phyloP scores from a whole-genome alignment of 2,113 vertebrate genomes.

The Eulemur rufifrons region DNA sequence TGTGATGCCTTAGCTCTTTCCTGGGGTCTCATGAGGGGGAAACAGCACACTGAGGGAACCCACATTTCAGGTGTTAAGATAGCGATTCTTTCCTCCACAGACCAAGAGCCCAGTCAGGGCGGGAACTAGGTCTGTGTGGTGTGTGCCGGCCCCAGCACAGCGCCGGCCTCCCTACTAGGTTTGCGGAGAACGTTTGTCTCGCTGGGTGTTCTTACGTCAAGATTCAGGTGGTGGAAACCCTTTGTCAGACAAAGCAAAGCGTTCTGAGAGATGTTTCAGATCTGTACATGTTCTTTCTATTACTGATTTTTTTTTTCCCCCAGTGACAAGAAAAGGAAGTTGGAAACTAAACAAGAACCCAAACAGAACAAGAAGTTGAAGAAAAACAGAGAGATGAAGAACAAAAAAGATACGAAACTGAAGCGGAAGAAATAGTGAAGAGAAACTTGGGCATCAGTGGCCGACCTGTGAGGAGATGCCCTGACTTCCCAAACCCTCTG shows the following conservation, averaged over 20 bases:
- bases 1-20: background rate
- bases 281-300: background rate
- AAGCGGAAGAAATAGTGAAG: conserved; percentile 82
- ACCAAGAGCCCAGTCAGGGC: rapidly evolving
- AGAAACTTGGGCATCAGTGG: background rate
- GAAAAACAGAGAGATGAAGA: conserved; percentile 87
- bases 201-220: background rate
- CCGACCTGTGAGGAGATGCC: rapidly evolving
- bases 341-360: conserved; percentile 78
- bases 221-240: too few relatives aligned
- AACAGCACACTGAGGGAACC: background rate
- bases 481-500: background rate
- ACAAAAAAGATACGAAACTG: conserved; percentile 84
- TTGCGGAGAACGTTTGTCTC: background rate
- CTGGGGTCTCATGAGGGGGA: background rate
- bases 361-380: conserved; percentile 90
- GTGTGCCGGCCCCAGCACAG: background rate
- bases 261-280: background rate
- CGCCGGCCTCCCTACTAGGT: background rate
- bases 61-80: background rate
- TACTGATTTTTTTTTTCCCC: background rate
- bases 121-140: background rate
- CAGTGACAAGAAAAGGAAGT: conserved; percentile 96
- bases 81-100: background rate
- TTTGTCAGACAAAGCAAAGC: background rate